A percentile compares a stretch with the other conserved stretches of the same genome.
These are phyloP conservation scores for Sitodiplosis mosellana DNA, from an alignment of 1,140 invertebrate genomes.

Conservation along the genomic window DNA sequence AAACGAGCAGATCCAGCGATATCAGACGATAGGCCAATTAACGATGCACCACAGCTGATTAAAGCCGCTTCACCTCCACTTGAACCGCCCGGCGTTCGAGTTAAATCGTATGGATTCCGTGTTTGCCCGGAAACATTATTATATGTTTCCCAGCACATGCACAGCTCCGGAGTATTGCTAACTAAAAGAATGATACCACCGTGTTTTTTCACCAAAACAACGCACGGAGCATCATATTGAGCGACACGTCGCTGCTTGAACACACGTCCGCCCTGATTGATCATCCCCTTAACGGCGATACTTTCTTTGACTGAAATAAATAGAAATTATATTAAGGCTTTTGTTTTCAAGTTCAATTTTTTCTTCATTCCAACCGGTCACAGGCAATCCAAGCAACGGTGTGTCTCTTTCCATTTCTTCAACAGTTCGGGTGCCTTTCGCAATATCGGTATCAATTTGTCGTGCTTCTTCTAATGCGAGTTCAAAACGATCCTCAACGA, in stretches of 20 bases:
- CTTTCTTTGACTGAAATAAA: slow-evolving; percentile 44
- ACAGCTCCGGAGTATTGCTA: slow-evolving; percentile 84
- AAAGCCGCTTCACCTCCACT: slow-evolving; percentile 58
- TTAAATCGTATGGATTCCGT: slow-evolving; percentile 72
- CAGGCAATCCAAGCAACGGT: slow-evolving; percentile 44
- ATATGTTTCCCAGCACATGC: slow-evolving; percentile 73
- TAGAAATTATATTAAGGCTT: too few species aligned
- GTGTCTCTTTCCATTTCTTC: slow-evolving; percentile 30
- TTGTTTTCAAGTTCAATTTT: too few species aligned
- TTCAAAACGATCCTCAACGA: slow-evolving; percentile 44
- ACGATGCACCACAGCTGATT: slow-evolving; percentile 49
- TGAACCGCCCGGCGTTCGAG: slow-evolving; percentile 53
- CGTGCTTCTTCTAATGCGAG: slow-evolving; percentile 37
- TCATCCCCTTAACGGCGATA: slow-evolving; percentile 40
- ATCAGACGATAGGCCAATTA: slow-evolving; percentile 67
- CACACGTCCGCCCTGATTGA: slow-evolving; percentile 32
- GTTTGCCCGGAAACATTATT: slow-evolving; percentile 77
- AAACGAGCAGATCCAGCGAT: slow-evolving; percentile 68
- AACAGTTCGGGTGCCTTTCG: slow-evolving; percentile 20
- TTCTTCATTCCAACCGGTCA: too few species aligned
- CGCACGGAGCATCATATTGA: slow-evolving; percentile 46
- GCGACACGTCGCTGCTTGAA: slow-evolving; percentile 34
- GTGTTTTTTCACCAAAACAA: slow-evolving; percentile 43
- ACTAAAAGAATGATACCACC: slow-evolving; percentile 78
- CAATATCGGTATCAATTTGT: slow-evolving; percentile 28